These are phyloP conservation scores for Platysteira castanea DNA, from an alignment of 2,113 vertebrate species.

Conservation along the genomic window DNA sequence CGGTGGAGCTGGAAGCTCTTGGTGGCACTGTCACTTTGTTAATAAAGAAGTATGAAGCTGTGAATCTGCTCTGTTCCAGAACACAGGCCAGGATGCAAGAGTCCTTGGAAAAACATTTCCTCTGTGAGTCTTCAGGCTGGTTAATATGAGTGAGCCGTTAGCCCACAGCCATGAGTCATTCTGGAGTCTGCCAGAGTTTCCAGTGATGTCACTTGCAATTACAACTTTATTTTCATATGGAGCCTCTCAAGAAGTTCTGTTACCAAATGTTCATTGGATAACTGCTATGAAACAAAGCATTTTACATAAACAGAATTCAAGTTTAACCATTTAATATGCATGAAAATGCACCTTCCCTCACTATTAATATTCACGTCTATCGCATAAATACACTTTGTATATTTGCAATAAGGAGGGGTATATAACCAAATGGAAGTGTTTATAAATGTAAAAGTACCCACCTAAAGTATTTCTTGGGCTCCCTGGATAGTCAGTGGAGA, in stretches of 20 bases:
- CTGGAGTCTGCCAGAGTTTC: conserved; percentile 26
- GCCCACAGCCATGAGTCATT: not conserved
- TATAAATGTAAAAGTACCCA: not conserved
- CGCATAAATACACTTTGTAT: not conserved
- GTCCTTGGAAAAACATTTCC: conserved; percentile 83
- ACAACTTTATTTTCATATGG: not conserved
- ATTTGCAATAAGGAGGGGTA: not conserved
- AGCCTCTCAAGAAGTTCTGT: not conserved
- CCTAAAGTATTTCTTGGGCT: not conserved
- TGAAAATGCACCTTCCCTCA: not conserved
- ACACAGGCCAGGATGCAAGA: conserved; percentile 84
- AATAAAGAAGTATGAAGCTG: conserved; percentile 83
- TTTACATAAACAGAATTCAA: not conserved
- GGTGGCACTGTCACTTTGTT: conserved; percentile 81
- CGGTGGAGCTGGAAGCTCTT: conserved; percentile 80
- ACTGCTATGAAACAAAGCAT: not conserved
- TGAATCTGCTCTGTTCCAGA: conserved; percentile 79
- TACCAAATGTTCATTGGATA: not conserved
- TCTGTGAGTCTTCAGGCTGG: conserved; percentile 70
- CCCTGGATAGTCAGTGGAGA: not conserved
- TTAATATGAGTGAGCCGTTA: not conserved
- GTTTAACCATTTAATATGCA: not conserved
- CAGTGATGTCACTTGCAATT: conserved; percentile 3
- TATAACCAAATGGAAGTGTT: not conserved
- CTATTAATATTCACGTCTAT: not conserved